phyloP scores from a whole-genome alignment of 2,113 vertebrate genomes.

The Centropus bengalensis region DNA sequence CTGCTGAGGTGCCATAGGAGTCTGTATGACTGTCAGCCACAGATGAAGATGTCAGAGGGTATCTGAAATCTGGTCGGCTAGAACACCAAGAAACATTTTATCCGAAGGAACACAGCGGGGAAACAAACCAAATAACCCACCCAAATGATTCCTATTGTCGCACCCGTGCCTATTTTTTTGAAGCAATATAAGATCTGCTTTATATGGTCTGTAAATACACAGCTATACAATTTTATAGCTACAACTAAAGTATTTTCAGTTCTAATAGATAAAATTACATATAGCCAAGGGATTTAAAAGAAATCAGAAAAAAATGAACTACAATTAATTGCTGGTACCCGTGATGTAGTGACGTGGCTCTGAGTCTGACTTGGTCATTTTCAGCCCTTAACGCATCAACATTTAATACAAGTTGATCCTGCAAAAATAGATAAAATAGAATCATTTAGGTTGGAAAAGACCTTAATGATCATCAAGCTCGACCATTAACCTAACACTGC shows the following conservation, averaged over 20 bases:
- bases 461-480: no score
- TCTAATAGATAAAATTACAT: neutral
- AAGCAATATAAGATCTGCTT: neutral
- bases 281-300: neutral
- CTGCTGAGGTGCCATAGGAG: conserved; percentile 80
- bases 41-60: conserved; percentile 82
- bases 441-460: no score
- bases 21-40: conserved; percentile 86
- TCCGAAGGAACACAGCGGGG: neutral
- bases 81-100: neutral
- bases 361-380: conserved; percentile 87
- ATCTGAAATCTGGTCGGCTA: conserved; percentile 91
- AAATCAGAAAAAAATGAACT: neutral
- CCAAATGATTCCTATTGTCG: neutral
- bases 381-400: conserved; percentile 89
- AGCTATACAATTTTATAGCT: neutral
- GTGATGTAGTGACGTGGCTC: conserved; percentile 85
- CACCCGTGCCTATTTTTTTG: neutral
- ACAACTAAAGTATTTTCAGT: neutral
- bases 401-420: conserved; percentile 92
- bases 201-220: neutral
- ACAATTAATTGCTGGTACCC: conserved; percentile 74
- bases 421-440: neutral
- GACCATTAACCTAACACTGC: no score
- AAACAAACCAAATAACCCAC: neutral